A percentile compares a stretch with the other conserved stretches of the same genome.
These are phyloP conservation scores for Nyctereutes procyonoides DNA, from an alignment of 2,113 vertebrate genomes.

Conservation along the genomic window DNA sequence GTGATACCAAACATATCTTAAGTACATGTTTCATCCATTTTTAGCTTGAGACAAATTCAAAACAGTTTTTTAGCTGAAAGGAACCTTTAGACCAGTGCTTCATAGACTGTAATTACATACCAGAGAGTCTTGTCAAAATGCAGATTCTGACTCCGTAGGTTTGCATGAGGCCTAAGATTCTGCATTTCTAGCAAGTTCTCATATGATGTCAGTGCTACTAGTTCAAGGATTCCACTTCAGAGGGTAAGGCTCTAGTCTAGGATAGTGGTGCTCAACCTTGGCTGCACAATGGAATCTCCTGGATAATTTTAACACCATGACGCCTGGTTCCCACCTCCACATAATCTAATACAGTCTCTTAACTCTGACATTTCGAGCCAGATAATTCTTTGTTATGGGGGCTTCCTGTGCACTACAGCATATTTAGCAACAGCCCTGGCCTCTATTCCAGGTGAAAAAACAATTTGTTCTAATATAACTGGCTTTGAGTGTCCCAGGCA, in stretches of 20 bases:
- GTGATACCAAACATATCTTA: background rate
- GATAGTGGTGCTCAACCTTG: background rate
- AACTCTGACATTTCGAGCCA: background rate
- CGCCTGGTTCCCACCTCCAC: background rate
- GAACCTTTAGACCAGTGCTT: background rate
- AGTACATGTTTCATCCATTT: background rate
- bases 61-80: background rate
- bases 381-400: background rate
- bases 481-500: background rate
- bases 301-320: background rate
- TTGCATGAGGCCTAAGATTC: background rate
- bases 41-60: constrained; percentile 29
- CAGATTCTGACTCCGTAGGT: background rate
- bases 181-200: background rate
- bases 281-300: background rate
- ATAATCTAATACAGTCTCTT: background rate
- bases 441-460: background rate
- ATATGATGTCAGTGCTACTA: background rate
- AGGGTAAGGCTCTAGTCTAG: background rate
- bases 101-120: background rate
- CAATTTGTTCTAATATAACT: background rate
- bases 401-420: background rate
- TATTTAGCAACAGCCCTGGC: background rate
- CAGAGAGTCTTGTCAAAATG: background rate
- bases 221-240: background rate